Base-by-base conservation (phyloP, 1,140 invertebrate genomes). In the Drosophila tsacasi region DNA sequence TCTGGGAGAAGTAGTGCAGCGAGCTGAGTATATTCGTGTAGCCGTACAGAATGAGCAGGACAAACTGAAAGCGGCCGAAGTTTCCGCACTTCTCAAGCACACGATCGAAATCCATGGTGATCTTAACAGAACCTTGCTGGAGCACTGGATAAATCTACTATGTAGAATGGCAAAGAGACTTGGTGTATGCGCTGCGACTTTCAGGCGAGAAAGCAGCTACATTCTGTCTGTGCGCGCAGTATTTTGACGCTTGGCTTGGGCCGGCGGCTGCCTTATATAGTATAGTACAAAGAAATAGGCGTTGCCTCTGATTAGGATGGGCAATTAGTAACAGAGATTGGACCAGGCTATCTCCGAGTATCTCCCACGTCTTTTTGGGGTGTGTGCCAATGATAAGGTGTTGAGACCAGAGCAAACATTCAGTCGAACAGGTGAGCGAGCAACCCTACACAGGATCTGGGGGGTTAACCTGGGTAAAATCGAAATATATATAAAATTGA, bases 61-160 rank as follows among this genome's bases (percentile, higher is more conserved):
- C 87, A 63, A 94, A 93, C 83, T 96, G 95, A 81, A 94, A 96
- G 17, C 90, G 81, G 1, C 94, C 94, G 71, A 95, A 96, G 75
- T 94, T 94, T 0, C 95, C 95, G 37, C 94, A 94, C 62, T 94
- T 93, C 4, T 93, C 84, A 15, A 95, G 83, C 65, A 95, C 94
- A 4, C 93, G 93, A 87, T 96, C 95, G 58, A 95, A 94, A 82
- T 95, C 94, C 79, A 94, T 92, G 12, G 2, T 63, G 37, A 42
- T 50, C 58, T 63, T 5, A 17, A 23, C 21, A 5, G 5, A 40
- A 35, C 12, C 27, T 25, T n/a, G 46, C 52, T 64, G 19, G 3
- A 13, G 3, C 12, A 27, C 21, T 37, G 5, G 4, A 44, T 47
- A 52, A 44, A 49, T 30, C 35, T 54, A 68, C 40, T 40, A 9